A percentile compares a stretch with the other conserved stretches of the same genome.
Evolutionary conservation across 2,888 invertebrate genomes (phyloP).

Genomic region (Hermaeophaga mercurialis): DNA sequence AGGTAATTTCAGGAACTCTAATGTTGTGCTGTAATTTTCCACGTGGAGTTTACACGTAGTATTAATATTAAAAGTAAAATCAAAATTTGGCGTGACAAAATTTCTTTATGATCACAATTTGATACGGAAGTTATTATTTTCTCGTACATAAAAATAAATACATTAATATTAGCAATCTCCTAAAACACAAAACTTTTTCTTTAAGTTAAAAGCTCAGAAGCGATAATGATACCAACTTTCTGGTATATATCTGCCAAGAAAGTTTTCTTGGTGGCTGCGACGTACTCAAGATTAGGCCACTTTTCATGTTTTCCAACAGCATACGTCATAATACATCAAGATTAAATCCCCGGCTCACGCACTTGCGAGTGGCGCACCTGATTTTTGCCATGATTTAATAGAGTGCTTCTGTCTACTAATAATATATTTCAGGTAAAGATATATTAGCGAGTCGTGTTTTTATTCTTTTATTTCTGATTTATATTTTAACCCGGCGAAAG

Average conservation of each 20-base stretch:
- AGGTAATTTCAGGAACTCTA: too few relatives aligned
- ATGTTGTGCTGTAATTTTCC: too few relatives aligned
- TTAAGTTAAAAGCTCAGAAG: neutral
- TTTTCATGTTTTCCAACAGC: conserved; percentile 23
- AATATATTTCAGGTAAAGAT: neutral
- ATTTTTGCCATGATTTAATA: conserved; percentile 17
- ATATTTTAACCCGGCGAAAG: too few relatives aligned
- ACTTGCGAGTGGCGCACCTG: conserved; percentile 7
- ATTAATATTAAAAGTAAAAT: too few relatives aligned
- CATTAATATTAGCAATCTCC: too few relatives aligned
- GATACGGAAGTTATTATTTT: too few relatives aligned
- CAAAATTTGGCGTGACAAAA: too few relatives aligned
- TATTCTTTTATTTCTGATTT: too few relatives aligned
- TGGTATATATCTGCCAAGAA: conserved; percentile 1
- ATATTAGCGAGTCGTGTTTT: neutral
- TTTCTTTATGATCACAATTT: too few relatives aligned
- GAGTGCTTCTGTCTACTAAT: neutral
- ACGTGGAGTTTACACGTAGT: too few relatives aligned
- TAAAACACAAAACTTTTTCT: too few relatives aligned
- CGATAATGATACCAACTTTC: neutral
- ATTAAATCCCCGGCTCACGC: conserved; percentile 22
- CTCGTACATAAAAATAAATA: too few relatives aligned
- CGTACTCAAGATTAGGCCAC: conserved; percentile 22
- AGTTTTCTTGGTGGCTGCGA: conserved; percentile 11
- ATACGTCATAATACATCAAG: conserved; percentile 30